These are phyloP conservation scores for Gisinianus flammeolus DNA, from an alignment of 2,888 invertebrate species.

Conservation along the genomic window DNA sequence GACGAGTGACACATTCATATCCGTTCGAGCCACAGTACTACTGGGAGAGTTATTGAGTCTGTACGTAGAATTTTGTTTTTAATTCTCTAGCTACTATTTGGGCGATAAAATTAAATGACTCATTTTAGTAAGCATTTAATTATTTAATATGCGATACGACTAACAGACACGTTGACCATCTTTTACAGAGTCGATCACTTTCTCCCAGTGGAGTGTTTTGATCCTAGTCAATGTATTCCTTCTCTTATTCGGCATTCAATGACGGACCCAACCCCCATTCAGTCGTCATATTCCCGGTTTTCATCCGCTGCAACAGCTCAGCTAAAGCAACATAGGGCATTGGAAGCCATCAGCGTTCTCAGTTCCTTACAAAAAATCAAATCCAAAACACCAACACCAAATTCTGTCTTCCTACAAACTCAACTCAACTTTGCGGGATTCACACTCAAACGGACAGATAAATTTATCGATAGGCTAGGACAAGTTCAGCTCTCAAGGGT, in stretches of 20 bases:
- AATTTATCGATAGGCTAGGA: conserved; percentile 54
- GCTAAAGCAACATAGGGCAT: conserved; percentile 53
- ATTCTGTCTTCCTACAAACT: conserved; percentile 55
- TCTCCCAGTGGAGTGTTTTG: conserved; percentile 85
- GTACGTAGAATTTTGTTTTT: background rate
- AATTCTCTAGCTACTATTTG: background rate
- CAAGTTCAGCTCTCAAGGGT: conserved; percentile 55
- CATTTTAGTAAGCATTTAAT: too few relatives aligned
- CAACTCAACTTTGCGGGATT: conserved; percentile 53
- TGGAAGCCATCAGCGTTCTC: conserved; percentile 57
- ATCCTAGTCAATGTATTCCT: conserved; percentile 82
- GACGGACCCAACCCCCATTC: conserved; percentile 31
- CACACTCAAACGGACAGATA: conserved; percentile 40
- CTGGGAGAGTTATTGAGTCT: conserved; percentile 87
- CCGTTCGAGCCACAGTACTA: conserved; percentile 88
- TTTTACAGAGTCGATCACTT: conserved; percentile 73
- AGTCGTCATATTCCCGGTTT: conserved; percentile 20
- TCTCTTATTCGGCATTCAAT: conserved; percentile 77
- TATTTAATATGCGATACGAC: background rate
- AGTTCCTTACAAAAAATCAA: conserved; percentile 54
- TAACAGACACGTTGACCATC: background rate
- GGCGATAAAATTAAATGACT: background rate
- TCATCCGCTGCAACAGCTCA: conserved; percentile 51
- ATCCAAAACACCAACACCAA: conserved; percentile 47
- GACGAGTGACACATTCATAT: conserved; percentile 85